Percentiles rank a stretch among this genome's conserved stretches.
These are phyloP conservation scores for Pasiphila rectangulata DNA, from an alignment of 2,888 invertebrate genomes.

Conservation along the genomic window DNA sequence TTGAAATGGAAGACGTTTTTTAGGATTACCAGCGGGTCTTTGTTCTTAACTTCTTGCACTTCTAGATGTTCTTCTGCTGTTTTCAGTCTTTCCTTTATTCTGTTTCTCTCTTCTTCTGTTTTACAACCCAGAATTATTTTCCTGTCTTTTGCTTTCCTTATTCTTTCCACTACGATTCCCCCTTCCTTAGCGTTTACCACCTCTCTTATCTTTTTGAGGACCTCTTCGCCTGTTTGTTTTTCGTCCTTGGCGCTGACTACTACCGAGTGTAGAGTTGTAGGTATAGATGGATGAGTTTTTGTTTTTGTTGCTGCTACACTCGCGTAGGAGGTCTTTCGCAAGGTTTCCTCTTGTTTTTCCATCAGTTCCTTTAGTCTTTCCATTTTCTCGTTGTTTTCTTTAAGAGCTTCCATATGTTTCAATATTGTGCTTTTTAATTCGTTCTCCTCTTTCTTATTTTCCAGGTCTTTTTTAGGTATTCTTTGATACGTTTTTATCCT, in stretches of 20 bases:
- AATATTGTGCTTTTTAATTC: background rate
- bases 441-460: background rate
- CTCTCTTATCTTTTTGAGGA: constrained; percentile 8
- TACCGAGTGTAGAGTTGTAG: constrained; percentile 18
- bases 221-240: constrained; percentile 17
- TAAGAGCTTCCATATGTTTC: background rate
- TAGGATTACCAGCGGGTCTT: constrained; percentile 21
- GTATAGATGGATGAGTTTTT: background rate
- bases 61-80: background rate
- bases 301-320: background rate
- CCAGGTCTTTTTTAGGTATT: too few relatives aligned
- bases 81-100: constrained; percentile 11
- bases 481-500: too few relatives aligned
- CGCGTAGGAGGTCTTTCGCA: constrained; percentile 1
- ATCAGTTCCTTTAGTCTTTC: background rate
- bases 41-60: constrained; percentile 22
- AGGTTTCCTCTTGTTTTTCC: background rate
- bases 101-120: constrained; percentile 10
- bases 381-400: background rate
- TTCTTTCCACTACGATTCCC: constrained; percentile 12
- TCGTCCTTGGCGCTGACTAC: constrained; percentile 11
- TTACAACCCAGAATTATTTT: constrained; percentile 18
- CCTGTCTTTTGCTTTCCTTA: constrained; percentile 22
- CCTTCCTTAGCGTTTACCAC: constrained; percentile 19
- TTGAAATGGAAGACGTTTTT: constrained; percentile 17